Conservation (phyloP, 2,113 vertebrate genomes). For the Heteronetta atricapilla region DNA sequence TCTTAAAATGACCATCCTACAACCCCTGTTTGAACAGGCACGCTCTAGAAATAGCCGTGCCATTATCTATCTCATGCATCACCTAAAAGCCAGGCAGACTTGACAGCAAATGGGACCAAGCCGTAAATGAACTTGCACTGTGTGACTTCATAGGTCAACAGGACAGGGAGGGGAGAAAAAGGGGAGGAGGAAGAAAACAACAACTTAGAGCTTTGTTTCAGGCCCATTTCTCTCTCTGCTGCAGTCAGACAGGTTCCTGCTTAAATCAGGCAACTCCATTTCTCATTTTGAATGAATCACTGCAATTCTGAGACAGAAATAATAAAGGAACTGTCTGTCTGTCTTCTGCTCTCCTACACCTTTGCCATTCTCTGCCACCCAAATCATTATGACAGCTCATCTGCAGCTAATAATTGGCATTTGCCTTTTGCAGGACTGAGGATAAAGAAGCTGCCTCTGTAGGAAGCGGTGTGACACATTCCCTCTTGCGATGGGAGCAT, state of each 20-base stretch:
- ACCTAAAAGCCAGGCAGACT: not conserved
- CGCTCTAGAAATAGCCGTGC: not conserved
- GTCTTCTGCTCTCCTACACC: not conserved
- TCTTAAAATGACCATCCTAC: not conserved
- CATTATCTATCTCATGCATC: not conserved
- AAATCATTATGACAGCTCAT: not conserved
- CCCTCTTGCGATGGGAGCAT: not conserved
- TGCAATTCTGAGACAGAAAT: conserved; percentile 3
- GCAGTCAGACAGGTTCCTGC: not conserved
- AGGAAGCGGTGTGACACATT: not conserved
- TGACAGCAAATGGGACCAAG: not conserved
- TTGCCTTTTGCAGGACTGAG: not conserved
- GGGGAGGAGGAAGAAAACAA: not conserved
- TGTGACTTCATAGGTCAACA: not conserved
- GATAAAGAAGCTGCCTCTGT: not conserved
- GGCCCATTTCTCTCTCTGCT: not conserved
- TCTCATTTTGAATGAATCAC: not conserved
- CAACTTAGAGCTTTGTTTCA: not conserved
- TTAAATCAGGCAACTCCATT: not conserved
- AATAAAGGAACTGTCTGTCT: not conserved
- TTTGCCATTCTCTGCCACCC: not conserved
- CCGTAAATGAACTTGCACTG: not conserved
- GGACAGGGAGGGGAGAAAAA: not conserved
- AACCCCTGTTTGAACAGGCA: not conserved
- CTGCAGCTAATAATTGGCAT: conserved; percentile 4